Evolutionary conservation across 2,888 invertebrate genomes (phyloP).

Genomic region (Stenichneumon culpator): DNA sequence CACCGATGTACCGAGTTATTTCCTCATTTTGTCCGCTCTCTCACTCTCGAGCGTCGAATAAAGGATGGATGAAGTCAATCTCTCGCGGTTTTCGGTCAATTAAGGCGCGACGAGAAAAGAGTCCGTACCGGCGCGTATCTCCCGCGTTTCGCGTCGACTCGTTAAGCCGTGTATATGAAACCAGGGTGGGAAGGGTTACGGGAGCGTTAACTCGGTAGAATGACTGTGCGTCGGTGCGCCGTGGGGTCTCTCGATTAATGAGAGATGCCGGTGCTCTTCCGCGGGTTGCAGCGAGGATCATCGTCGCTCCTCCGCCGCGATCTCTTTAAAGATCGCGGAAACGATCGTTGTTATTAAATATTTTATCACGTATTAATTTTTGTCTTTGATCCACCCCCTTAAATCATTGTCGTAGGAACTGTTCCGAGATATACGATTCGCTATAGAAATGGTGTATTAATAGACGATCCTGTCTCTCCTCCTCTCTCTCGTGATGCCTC

Average conservation of each 20-base stretch:
- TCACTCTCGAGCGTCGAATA: background rate
- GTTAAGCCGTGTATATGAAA: constrained; percentile 49
- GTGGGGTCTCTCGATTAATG: constrained; percentile 66
- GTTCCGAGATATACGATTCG: background rate
- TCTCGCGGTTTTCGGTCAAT: constrained; percentile 57
- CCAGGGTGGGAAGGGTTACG: constrained; percentile 63
- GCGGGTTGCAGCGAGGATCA: background rate
- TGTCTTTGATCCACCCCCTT: background rate
- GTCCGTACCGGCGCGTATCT: constrained; percentile 5
- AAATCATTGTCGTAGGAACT: too few species aligned
- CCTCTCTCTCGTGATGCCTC: constrained; percentile 23
- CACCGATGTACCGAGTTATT: constrained; percentile 2
- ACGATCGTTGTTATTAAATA: constrained; percentile 80
- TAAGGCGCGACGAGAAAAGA: constrained; percentile 42
- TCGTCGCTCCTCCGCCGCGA: constrained; percentile 51
- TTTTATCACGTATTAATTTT: background rate
- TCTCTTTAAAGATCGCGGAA: constrained; percentile 78
- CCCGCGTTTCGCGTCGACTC: constrained; percentile 48
- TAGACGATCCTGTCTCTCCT: constrained; percentile 25
- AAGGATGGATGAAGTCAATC: constrained; percentile 32
- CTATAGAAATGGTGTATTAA: constrained; percentile 8
- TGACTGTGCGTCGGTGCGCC: constrained; percentile 64
- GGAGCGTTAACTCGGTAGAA: constrained; percentile 62
- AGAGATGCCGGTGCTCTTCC: constrained; percentile 48
- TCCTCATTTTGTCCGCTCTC: constrained; percentile 14